These are phyloP conservation scores for Dipodomys stephensi DNA, from an alignment of 2,113 vertebrate genomes.

Conservation along the genomic window DNA sequence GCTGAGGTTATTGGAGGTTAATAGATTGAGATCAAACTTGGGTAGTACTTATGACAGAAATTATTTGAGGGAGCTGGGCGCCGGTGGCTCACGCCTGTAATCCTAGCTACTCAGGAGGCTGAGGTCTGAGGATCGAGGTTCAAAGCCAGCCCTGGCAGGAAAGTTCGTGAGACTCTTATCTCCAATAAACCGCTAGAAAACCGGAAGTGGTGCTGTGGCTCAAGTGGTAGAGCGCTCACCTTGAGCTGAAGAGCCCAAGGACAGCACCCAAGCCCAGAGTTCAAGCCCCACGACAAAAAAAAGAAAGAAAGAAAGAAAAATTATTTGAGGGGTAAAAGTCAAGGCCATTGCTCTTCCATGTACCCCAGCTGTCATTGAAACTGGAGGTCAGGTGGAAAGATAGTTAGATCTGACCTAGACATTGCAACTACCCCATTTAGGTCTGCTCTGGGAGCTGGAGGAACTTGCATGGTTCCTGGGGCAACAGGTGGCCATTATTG, in stretches of 20 bases:
- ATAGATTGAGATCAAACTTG: neutral
- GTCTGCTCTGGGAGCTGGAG: neutral
- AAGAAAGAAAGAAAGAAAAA: too few species aligned
- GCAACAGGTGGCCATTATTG: neutral
- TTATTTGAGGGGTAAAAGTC: neutral
- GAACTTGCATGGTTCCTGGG: conserved; percentile 16
- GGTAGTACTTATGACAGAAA: neutral
- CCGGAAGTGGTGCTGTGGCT: too few species aligned
- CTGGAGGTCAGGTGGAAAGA: neutral
- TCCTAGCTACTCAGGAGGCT: too few species aligned
- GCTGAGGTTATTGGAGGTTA: neutral
- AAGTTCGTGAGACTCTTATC: too few species aligned
- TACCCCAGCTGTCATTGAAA: neutral
- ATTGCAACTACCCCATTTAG: neutral
- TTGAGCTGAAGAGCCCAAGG: too few species aligned
- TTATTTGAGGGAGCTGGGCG: neutral
- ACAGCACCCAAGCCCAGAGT: too few species aligned
- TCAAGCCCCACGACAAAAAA: too few species aligned
- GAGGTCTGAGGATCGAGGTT: too few species aligned
- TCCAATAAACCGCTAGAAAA: too few species aligned
- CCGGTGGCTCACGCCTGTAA: too few species aligned
- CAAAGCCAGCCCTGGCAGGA: too few species aligned
- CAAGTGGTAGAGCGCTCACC: too few species aligned
- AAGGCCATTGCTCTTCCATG: neutral
- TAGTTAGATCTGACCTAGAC: neutral